phyloP scores from a whole-genome alignment of 2,888 invertebrate genomes.

The Napeogenes sylphis region DNA sequence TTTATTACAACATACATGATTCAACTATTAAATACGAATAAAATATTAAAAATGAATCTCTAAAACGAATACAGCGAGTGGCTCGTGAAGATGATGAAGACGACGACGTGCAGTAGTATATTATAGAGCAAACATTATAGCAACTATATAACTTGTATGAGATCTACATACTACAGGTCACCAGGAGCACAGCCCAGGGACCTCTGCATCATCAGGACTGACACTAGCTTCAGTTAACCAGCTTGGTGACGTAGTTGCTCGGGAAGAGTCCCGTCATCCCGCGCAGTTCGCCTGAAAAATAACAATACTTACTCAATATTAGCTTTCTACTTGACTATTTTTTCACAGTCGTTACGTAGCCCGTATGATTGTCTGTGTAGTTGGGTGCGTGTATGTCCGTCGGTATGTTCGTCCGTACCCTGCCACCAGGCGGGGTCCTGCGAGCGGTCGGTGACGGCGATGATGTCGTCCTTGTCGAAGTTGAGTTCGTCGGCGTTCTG shows the following conservation, averaged over 20 bases:
- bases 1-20: too few relatives aligned
- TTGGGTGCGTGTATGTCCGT: too few relatives aligned
- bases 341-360: conserved; percentile 3
- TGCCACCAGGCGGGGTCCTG: conserved; percentile 98
- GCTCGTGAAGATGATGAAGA: too few relatives aligned
- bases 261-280: conserved; percentile 95
- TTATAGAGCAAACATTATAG: too few relatives aligned
- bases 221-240: conserved; percentile 55
- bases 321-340: background rate
- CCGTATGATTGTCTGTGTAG: background rate
- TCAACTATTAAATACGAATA: too few relatives aligned
- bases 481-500: conserved; percentile 96
- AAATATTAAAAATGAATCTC: too few relatives aligned
- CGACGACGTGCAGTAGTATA: too few relatives aligned
- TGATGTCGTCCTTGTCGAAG: conserved; percentile 94
- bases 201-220: too few relatives aligned
- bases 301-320: conserved; percentile 13
- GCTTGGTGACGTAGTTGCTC: conserved; percentile 91
- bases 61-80: too few relatives aligned
- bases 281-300: conserved; percentile 86
- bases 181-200: too few relatives aligned
- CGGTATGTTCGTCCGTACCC: conserved; percentile 43
- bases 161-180: too few relatives aligned
- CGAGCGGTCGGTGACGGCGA: conserved; percentile 91
- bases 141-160: too few relatives aligned